Evolutionary conservation across 2,797 vertebrate species (phyloP), one percentile per base, ranked within the genome.

Genomic region (Acridotheres tristis): DNA sequence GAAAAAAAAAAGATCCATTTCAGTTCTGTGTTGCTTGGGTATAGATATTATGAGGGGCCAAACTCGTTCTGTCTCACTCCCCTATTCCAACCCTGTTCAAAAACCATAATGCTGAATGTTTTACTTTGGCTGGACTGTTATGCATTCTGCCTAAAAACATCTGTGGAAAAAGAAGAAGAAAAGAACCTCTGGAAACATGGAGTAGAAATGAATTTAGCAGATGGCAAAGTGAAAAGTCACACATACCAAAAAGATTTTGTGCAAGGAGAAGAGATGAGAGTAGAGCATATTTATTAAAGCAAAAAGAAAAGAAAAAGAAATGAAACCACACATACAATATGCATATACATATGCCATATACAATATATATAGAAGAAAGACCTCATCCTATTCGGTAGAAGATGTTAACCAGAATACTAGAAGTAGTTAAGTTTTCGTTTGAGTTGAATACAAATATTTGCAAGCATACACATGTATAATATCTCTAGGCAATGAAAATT

Each of bases 191-290:
- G 61, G 48, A 91, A 92, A 86, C 8, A 17, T 21, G 40, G 66
- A 58, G 26, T n/a, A 89, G 92, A 93, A 93, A 94, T 78, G 20
- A 83, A 88, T 90, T 53, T 92, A 68, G n/a, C n/a, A 73, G 43
- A 62, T 58, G 54, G 62, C 30, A 80, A 80, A 83, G 47, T 78
- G 42, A 90, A 90, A 92, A 91, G 58, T 85, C 80, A 76, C 42
- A 55, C 25, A n/a, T 54, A 69, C 27, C 17, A 54, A 73, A n/a
- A 48, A 92, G 54, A 74, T 16, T 57, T 77, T 81, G 18, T 67
- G 45, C 26, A 77, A 90, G 32, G 32, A 67, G 62, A 86, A 74
- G 57, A 77, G 63, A 85, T 27, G 59, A 91, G 38, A 73, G 42
- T 11, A 77, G 43, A 19, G 32, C 23, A 47, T 54, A 58, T 58